Percentiles rank a stretch among this genome's conserved stretches.
Evolutionary conservation across 2,113 vertebrate genomes (phyloP).

Genomic region (Acrocephalus kingi): DNA sequence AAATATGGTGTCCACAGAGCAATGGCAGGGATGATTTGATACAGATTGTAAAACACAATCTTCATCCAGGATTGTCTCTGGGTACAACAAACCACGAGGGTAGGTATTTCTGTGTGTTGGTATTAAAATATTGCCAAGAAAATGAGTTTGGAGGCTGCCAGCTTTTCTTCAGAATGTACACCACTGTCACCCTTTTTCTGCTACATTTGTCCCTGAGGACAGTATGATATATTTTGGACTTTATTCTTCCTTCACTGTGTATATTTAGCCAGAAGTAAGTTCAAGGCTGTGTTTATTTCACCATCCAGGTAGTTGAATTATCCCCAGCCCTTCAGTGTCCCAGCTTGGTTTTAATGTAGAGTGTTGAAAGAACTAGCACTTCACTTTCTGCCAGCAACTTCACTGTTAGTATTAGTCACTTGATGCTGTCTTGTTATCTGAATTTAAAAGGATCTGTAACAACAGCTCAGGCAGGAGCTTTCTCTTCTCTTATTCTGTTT

Average conservation of each 20-base stretch:
- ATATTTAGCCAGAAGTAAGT: not conserved
- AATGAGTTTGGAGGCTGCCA: not conserved
- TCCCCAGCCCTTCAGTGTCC: not conserved
- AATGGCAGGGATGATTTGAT: conserved; percentile 86
- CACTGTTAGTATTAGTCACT: not conserved
- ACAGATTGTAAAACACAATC: conserved; percentile 90
- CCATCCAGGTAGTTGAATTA: not conserved
- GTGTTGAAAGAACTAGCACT: not conserved
- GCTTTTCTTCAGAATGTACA: not conserved
- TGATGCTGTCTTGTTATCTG: not conserved
- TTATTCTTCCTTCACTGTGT: not conserved
- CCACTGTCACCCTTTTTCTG: not conserved
- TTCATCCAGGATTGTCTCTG: conserved; percentile 82
- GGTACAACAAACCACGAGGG: conserved; percentile 71
- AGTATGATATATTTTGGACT: not conserved
- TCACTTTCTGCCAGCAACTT: not conserved
- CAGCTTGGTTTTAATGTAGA: not conserved
- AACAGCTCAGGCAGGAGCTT: not conserved
- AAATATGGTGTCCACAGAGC: conserved; percentile 96
- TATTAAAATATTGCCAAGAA: not conserved
- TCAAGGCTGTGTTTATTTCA: not conserved
- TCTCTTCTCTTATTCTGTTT: not conserved
- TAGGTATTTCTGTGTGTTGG: not conserved
- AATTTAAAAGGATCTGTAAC: not conserved
- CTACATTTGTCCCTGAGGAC: not conserved